Percentiles rank a stretch among this genome's conserved stretches.
Conservation (phyloP, 2,888 invertebrate species). For the Drosophila recens region DNA sequence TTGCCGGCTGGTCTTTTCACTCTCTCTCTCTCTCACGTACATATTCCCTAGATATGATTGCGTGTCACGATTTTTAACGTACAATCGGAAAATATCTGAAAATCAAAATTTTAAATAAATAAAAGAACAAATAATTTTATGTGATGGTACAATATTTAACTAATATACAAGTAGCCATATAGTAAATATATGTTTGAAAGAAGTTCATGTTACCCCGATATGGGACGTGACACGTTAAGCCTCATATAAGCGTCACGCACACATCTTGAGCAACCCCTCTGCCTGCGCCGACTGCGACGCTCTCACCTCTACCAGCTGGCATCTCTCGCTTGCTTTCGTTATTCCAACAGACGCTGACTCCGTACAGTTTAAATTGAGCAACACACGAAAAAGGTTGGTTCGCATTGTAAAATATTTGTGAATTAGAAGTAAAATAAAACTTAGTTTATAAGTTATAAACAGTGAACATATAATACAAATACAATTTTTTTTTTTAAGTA, state of each 20-base stretch:
- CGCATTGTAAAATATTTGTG: conserved; percentile 24
- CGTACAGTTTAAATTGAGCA: conserved; percentile 81
- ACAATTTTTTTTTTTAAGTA: conserved; percentile 12
- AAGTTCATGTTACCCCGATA: not conserved
- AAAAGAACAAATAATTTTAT: not conserved
- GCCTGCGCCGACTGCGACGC: conserved; percentile 22
- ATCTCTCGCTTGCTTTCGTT: conserved; percentile 56
- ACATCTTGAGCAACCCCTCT: conserved; percentile 23
- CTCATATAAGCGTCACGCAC: conserved; percentile 35
- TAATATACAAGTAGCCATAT: not conserved
- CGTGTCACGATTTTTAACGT: conserved; percentile 38
- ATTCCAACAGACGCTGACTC: conserved; percentile 38
- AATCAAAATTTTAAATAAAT: no score
- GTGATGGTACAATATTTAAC: not conserved
- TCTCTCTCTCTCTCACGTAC: conserved; percentile 20
- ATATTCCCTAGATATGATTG: conserved; percentile 39
- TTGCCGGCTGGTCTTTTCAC: conserved; percentile 49
- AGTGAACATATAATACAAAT: conserved; percentile 2
- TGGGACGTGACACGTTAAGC: conserved; percentile 15
- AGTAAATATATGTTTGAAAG: no score
- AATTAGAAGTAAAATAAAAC: not conserved
- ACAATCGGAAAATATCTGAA: not conserved
- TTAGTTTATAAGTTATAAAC: conserved; percentile 18
- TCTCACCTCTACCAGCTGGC: conserved; percentile 28
- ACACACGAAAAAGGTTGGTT: conserved; percentile 78